A percentile compares a stretch with the other conserved stretches of the same genome.
phyloP scores from a whole-genome alignment of 1,140 invertebrate species.

The Campodea augens region DNA sequence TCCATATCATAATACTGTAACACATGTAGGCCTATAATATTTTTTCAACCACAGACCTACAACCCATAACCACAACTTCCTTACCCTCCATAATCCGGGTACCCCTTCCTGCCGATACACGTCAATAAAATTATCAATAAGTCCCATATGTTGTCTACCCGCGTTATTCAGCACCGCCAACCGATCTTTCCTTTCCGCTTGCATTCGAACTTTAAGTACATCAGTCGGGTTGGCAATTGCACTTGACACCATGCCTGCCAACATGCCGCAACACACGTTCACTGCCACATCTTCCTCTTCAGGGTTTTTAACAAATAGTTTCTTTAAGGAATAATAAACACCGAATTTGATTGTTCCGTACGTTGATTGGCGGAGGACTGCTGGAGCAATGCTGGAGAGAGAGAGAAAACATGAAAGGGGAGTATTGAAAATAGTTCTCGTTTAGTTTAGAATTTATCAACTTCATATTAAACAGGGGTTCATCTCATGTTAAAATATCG shows the following conservation, averaged over 20 bases:
- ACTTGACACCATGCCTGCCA: conserved; percentile 69
- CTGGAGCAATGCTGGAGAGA: conserved; percentile 62
- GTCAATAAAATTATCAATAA: conserved; percentile 54
- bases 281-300: conserved; percentile 47
- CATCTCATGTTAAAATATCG: no score
- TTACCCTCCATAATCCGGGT: conserved; percentile 69
- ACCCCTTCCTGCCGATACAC: conserved; percentile 63
- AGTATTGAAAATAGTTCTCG: conserved; percentile 1
- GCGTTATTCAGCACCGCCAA: conserved; percentile 29
- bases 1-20: no score
- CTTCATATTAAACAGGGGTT: no score
- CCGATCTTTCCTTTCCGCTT: conserved; percentile 29
- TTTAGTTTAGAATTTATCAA: neutral
- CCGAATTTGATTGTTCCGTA: conserved; percentile 96
- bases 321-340: conserved; percentile 79
- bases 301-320: conserved; percentile 32
- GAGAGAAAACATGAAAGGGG: conserved; percentile 15
- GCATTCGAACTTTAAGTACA: conserved; percentile 93
- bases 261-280: conserved; percentile 67
- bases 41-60: no score
- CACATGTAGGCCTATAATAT: no score
- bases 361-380: conserved; percentile 74
- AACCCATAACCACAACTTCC: no score
- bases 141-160: conserved; percentile 29
- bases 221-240: conserved; percentile 96